These are phyloP conservation scores for Apostichopus japonicus DNA, from an alignment of 35 echinoderm and acorn worm species.

Conservation along the genomic window DNA sequence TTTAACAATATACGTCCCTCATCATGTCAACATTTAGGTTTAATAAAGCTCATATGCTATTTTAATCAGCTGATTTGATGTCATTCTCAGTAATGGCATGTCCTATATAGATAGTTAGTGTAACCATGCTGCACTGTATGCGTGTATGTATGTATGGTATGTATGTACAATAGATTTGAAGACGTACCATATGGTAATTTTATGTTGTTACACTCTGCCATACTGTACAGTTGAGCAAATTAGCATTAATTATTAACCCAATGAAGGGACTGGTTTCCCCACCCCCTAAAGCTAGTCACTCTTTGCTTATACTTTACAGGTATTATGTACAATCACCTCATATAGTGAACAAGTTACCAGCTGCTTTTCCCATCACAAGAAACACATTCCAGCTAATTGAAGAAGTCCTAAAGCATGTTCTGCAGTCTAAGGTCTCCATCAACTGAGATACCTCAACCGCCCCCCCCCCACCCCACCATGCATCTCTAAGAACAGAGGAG, in stretches of 20 bases:
- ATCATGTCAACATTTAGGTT: too few species aligned
- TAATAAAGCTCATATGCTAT: too few species aligned
- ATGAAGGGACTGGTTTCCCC: neutral
- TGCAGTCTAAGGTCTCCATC: conserved; percentile 62
- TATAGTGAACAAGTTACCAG: conserved; percentile 85
- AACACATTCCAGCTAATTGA: conserved; percentile 80
- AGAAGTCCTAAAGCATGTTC: conserved; percentile 88
- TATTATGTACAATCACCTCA: conserved; percentile 96
- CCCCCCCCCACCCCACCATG: too few species aligned
- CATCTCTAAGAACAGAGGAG: too few species aligned
- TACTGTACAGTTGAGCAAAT: neutral
- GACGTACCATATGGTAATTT: neutral
- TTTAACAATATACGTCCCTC: too few species aligned
- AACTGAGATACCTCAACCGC: conserved; percentile 3
- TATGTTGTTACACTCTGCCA: neutral
- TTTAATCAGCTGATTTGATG: too few species aligned
- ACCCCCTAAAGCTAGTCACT: neutral
- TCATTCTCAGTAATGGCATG: too few species aligned
- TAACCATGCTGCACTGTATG: too few species aligned
- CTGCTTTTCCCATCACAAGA: conserved; percentile 78
- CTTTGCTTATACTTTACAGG: conserved; percentile 36
- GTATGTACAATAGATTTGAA: neutral
- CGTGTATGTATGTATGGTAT: too few species aligned
- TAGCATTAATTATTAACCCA: neutral
- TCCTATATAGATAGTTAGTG: too few species aligned